Conservation (phyloP, 2,888 invertebrate species). For the Andrena camellia region DNA sequence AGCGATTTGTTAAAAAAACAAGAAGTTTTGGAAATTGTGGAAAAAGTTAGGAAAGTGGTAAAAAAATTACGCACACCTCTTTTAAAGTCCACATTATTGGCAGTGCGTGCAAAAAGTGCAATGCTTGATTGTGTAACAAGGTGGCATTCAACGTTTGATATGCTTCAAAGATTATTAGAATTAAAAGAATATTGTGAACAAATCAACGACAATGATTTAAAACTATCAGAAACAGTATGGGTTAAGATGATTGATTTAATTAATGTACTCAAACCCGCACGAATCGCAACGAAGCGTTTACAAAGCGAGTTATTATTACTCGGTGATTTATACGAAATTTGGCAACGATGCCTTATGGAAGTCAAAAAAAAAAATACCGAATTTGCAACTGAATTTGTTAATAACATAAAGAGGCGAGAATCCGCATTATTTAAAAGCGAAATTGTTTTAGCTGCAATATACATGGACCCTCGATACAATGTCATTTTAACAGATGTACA, state of each 20-base stretch:
- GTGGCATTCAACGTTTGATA: conserved; percentile 9
- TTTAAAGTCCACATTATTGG: conserved; percentile 3
- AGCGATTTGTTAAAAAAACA: conserved; percentile 3
- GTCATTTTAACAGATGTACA: background rate
- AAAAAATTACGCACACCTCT: conserved; percentile 8
- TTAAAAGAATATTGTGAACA: conserved; percentile 8
- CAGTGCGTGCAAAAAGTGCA: conserved; percentile 3
- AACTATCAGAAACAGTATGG: conserved; percentile 7
- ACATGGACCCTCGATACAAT: conserved; percentile 14
- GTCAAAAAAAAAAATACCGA: background rate
- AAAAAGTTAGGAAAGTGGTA: conserved; percentile 5
- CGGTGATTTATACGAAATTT: no score
- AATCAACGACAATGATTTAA: background rate
- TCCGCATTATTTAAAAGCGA: conserved; percentile 7
- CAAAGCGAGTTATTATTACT: no score
- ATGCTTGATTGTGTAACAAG: conserved; percentile 15
- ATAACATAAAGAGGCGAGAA: background rate
- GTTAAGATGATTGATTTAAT: background rate
- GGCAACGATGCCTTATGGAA: conserved; percentile 5
- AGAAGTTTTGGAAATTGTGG: conserved; percentile 3
- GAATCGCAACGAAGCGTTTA: conserved; percentile 16
- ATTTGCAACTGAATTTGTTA: conserved; percentile 7
- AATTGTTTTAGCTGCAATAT: conserved; percentile 1
- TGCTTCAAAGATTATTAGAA: conserved; percentile 7
- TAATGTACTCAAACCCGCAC: conserved; percentile 12